Percentiles rank a stretch among this genome's conserved stretches.
phyloP scores from a whole-genome alignment of 2,113 vertebrate genomes.

The Procapra przewalskii region DNA sequence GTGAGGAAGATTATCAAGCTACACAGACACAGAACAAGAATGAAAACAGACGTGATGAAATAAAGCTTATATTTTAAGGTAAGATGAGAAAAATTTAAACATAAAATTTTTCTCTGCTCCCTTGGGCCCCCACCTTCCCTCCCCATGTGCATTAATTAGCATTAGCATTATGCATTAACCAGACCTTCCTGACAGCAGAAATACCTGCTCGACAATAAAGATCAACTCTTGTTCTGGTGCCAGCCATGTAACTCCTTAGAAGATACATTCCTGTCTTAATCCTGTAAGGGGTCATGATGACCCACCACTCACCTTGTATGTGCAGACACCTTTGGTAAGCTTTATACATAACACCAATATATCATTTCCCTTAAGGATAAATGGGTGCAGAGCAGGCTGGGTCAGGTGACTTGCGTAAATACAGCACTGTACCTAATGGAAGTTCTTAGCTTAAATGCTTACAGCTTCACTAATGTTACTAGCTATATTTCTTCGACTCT shows the following conservation, averaged over 20 bases:
- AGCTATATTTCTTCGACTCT: neutral
- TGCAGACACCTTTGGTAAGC: neutral
- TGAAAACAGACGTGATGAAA: neutral
- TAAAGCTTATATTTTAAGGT: neutral
- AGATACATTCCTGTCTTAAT: neutral
- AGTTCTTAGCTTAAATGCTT: neutral
- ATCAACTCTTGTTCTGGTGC: neutral
- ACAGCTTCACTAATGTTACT: neutral
- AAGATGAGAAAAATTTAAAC: neutral
- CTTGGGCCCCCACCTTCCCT: neutral
- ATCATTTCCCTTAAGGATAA: neutral
- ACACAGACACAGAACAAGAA: slow-evolving; percentile 18
- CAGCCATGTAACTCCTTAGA: neutral
- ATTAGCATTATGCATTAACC: neutral
- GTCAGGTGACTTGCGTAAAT: neutral
- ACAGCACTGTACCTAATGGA: neutral
- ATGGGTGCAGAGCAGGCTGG: neutral
- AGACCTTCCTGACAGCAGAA: neutral
- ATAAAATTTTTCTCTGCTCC: neutral
- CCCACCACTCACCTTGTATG: neutral
- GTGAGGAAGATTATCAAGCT: neutral
- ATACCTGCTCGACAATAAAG: neutral
- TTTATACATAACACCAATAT: neutral
- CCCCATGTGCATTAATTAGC: neutral
- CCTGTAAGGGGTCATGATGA: neutral